These are phyloP conservation scores for Halichoerus grypus DNA, from an alignment of 2,113 vertebrate genomes.

Conservation along the genomic window DNA sequence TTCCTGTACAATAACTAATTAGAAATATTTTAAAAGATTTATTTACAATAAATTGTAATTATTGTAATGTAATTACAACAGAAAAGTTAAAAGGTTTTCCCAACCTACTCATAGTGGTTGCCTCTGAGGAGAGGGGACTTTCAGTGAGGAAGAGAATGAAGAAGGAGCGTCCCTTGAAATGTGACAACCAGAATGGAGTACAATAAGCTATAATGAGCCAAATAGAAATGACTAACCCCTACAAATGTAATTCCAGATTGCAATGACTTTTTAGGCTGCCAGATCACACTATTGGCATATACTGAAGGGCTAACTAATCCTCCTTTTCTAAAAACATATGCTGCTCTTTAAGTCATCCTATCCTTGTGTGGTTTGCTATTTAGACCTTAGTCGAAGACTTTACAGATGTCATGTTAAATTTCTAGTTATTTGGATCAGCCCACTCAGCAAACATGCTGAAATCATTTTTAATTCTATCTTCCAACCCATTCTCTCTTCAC, in stretches of 20 bases:
- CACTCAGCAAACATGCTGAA: not conserved
- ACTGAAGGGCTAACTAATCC: not conserved
- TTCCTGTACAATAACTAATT: not conserved
- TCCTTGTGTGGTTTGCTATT: not conserved
- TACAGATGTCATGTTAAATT: not conserved
- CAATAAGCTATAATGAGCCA: not conserved
- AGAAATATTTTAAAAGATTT: not conserved
- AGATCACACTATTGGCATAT: not conserved
- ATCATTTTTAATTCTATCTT: not conserved
- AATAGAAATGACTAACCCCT: conserved; percentile 4
- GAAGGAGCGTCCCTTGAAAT: not conserved
- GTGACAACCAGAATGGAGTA: not conserved
- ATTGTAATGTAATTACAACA: not conserved
- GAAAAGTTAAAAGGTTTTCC: not conserved
- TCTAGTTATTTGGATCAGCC: not conserved
- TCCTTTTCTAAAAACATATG: not conserved
- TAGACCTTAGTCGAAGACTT: not conserved
- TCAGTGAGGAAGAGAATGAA: not conserved
- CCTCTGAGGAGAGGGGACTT: not conserved
- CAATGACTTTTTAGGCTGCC: not conserved
- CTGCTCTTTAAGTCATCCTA: not conserved
- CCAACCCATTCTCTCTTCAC: not conserved
- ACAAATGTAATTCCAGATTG: not conserved
- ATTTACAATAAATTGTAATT: not conserved
- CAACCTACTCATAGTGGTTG: not conserved